These are phyloP conservation scores for Epinotia brunnichana DNA, from an alignment of 2,888 invertebrate genomes.

Conservation along the genomic window DNA sequence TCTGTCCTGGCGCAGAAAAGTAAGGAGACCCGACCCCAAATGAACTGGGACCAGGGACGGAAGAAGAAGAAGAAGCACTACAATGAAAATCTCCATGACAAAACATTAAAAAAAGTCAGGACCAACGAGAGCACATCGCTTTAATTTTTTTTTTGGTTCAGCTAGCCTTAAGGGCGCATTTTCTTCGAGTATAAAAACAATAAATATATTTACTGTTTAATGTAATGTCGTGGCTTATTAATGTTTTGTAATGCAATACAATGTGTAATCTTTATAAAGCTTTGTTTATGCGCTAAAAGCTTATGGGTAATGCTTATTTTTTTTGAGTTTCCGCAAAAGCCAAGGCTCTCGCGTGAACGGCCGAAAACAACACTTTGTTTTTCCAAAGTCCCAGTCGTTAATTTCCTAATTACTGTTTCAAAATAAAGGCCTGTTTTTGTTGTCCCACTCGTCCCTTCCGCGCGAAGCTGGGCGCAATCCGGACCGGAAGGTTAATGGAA, in stretches of 20 bases:
- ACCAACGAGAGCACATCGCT: too few relatives aligned
- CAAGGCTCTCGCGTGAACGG: constrained; percentile 67
- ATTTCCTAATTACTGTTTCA: constrained; percentile 81
- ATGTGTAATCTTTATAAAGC: constrained; percentile 43
- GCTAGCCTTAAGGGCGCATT: too few relatives aligned
- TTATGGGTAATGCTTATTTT: constrained; percentile 56
- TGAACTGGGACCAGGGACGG: too few relatives aligned
- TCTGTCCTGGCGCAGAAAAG: too few relatives aligned
- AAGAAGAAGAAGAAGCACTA: too few relatives aligned
- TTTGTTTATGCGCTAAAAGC: constrained; percentile 39
- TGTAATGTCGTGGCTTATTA: too few relatives aligned
- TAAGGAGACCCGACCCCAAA: too few relatives aligned
- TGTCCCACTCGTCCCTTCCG: constrained; percentile 65
- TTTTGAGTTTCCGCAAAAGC: constrained; percentile 62
- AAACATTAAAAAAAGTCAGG: too few relatives aligned
- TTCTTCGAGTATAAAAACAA: too few relatives aligned
- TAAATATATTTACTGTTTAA: too few relatives aligned
- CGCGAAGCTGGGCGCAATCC: constrained; percentile 58
- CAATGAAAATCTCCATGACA: too few relatives aligned
- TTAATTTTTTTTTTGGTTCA: too few relatives aligned
- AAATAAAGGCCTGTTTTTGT: constrained; percentile 78
- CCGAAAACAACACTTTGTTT: constrained; percentile 71
- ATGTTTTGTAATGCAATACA: constrained; percentile 40
- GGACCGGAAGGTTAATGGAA: constrained; percentile 78
- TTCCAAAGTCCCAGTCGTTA: constrained; percentile 75